phyloP scores from a whole-genome alignment of 2,113 vertebrate species.

The Garra rufa region DNA sequence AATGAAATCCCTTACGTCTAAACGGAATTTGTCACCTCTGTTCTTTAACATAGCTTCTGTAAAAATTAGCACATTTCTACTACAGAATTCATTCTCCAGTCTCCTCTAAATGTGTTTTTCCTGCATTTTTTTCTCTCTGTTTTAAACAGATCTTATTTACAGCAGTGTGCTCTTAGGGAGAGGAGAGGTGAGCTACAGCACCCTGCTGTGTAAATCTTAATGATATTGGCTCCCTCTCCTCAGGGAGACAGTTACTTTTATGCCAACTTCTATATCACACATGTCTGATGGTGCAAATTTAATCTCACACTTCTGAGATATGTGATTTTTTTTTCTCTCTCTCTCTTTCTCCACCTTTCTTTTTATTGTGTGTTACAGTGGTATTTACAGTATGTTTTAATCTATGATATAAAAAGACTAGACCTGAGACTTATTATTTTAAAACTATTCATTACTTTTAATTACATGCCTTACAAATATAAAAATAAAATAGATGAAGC shows the following conservation, averaged over 20 bases:
- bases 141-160: constrained; percentile 44
- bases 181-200: constrained; percentile 68
- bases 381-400: constrained; percentile 21
- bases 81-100: constrained; percentile 4
- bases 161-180: constrained; percentile 32
- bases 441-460: background rate
- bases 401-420: constrained; percentile 17
- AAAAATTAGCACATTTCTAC: constrained; percentile 4
- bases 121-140: background rate
- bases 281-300: constrained; percentile 67
- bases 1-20: background rate
- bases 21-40: background rate
- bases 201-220: constrained; percentile 68
- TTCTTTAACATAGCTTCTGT: background rate
- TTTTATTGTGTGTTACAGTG: constrained; percentile 34
- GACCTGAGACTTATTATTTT: background rate
- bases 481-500: background rate
- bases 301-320: constrained; percentile 64
- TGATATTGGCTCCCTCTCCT: constrained; percentile 68
- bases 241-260: constrained; percentile 62
- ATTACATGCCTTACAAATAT: background rate
- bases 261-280: constrained; percentile 68
- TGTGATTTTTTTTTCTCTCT: constrained; percentile 20
- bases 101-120: background rate
- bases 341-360: constrained; percentile 22